Percentiles rank a stretch among this genome's conserved stretches.
Evolutionary conservation across 2,888 invertebrate species (phyloP).

Genomic region (Hydrotaea cyrtoneurina): DNA sequence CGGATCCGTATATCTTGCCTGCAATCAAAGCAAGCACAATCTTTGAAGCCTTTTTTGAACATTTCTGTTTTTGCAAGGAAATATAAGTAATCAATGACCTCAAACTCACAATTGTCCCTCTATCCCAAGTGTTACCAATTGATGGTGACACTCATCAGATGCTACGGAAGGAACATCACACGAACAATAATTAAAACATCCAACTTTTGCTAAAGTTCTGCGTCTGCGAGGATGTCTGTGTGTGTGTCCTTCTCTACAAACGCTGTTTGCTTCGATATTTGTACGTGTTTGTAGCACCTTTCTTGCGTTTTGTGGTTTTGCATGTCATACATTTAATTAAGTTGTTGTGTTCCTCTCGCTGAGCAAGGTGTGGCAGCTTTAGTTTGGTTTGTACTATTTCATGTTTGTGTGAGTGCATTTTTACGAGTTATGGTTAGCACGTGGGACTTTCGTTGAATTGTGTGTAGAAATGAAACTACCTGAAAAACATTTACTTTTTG

Average conservation of each 20-base stretch:
- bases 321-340: constrained; percentile 29
- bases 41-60: background rate
- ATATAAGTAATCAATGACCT: too few species aligned
- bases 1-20: too few species aligned
- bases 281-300: background rate
- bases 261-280: background rate
- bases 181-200: background rate
- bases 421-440: background rate
- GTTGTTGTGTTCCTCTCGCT: background rate
- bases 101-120: background rate
- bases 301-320: constrained; percentile 32
- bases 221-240: background rate
- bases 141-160: background rate
- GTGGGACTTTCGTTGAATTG: background rate
- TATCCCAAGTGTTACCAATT: background rate
- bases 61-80: background rate
- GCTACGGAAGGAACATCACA: background rate
- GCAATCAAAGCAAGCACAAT: too few species aligned
- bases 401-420: background rate
- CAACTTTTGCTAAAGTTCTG: background rate
- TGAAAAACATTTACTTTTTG: too few species aligned
- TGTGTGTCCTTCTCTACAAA: too few species aligned
- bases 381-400: background rate
- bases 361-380: background rate
- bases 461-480: background rate